Evolutionary conservation across 2,797 vertebrate species (phyloP).

Genomic region (Okamejei kenojei): DNA sequence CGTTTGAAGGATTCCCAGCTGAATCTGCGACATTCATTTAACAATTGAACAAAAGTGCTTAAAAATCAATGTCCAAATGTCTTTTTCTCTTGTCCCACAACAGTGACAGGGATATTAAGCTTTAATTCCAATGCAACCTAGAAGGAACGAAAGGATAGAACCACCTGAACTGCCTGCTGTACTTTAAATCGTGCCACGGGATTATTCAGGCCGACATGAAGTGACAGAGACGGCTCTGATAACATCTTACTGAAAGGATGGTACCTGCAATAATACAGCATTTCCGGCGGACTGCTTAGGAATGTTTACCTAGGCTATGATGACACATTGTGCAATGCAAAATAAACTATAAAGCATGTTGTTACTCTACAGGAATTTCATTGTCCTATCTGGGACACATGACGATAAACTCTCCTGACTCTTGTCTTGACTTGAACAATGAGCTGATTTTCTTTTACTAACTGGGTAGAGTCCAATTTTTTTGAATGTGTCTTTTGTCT

Average conservation of each 20-base stretch:
- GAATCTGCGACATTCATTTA: background rate
- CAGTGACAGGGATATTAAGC: background rate
- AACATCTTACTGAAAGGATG: constrained; percentile 6
- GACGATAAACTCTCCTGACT: too few relatives aligned
- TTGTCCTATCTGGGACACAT: too few relatives aligned
- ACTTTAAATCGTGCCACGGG: background rate
- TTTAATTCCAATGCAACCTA: background rate
- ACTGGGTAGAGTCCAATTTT: background rate
- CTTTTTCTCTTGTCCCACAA: background rate
- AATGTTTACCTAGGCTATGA: background rate
- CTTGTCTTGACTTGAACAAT: background rate
- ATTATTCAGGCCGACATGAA: background rate
- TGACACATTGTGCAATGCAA: background rate
- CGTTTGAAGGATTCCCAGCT: background rate
- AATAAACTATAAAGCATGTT: background rate
- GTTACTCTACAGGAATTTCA: background rate
- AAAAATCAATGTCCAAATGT: background rate
- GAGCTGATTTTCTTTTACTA: background rate
- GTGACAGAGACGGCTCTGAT: background rate
- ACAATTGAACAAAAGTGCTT: background rate
- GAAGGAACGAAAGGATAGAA: background rate
- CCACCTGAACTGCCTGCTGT: background rate
- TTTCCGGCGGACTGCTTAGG: background rate
- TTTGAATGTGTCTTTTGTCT: background rate
- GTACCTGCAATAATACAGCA: background rate